Percentiles rank a stretch among this genome's conserved stretches.
Conservation (phyloP, 2,888 invertebrate species). For the Cheilosia variabilis region DNA sequence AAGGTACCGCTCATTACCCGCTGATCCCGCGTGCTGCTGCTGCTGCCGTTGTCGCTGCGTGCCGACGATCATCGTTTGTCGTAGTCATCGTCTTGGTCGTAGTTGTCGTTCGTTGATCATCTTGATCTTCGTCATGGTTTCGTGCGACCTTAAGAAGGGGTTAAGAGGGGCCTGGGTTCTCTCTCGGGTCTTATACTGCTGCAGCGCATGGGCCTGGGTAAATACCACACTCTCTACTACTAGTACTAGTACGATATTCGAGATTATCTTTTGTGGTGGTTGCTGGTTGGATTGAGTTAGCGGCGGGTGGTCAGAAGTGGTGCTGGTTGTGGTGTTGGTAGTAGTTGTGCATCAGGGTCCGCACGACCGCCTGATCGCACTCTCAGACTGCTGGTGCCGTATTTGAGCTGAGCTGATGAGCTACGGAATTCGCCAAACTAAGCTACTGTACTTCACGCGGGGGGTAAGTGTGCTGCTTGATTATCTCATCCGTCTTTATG, state of each 20-base stretch:
- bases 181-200: slow-evolving; percentile 31
- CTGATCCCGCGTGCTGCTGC: slow-evolving; percentile 60
- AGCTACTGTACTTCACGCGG: slow-evolving; percentile 58
- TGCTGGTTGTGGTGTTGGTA: slow-evolving; percentile 21
- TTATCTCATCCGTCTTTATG: slow-evolving; percentile 21
- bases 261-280: slow-evolving; percentile 45
- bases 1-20: slow-evolving; percentile 50
- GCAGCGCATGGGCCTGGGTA: slow-evolving; percentile 45
- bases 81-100: slow-evolving; percentile 53
- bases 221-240: slow-evolving; percentile 10
- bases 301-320: slow-evolving; percentile 45
- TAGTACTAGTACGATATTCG: slow-evolving; percentile 26
- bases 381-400: slow-evolving; percentile 53
- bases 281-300: slow-evolving; percentile 42
- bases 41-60: slow-evolving; percentile 76
- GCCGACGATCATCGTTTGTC: slow-evolving; percentile 75
- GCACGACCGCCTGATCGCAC: slow-evolving; percentile 36
- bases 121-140: slow-evolving; percentile 73
- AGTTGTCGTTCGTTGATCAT: slow-evolving; percentile 62
- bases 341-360: slow-evolving; percentile 18
- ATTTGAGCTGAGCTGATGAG: slow-evolving; percentile 60
- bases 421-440: slow-evolving; percentile 68
- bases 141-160: slow-evolving; percentile 68
- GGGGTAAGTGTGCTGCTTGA: slow-evolving; percentile 27
- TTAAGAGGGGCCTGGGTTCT: slow-evolving; percentile 54